Evolutionary conservation across 2,113 vertebrate species (phyloP).

Genomic region (Oryzias woworae): DNA sequence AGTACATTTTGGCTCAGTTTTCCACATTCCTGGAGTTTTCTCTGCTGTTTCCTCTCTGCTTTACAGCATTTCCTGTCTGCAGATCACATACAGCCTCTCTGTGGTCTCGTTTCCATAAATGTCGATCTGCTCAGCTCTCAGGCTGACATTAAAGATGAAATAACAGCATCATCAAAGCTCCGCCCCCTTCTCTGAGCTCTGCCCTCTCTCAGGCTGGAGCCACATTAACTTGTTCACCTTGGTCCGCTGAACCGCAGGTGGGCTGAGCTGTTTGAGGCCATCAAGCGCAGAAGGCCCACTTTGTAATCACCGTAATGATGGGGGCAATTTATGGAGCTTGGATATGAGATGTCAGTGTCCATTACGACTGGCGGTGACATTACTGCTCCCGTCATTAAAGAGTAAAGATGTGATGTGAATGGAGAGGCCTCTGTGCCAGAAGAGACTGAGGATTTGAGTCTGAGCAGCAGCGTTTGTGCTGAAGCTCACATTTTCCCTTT

Average conservation of each 20-base stretch:
- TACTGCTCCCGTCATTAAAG: background rate
- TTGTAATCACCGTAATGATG: background rate
- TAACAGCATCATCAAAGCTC: background rate
- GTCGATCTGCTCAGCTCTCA: background rate
- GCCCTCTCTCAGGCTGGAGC: conserved; percentile 11
- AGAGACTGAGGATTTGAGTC: background rate
- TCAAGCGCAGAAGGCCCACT: conserved; percentile 19
- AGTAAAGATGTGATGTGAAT: background rate
- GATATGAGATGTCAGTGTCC: background rate
- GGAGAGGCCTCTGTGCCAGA: background rate
- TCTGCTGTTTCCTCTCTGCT: background rate
- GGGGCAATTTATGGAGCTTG: conserved; percentile 16
- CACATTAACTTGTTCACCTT: background rate
- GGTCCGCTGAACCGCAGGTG: conserved; percentile 22
- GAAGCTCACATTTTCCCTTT: too few species aligned
- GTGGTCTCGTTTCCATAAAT: background rate
- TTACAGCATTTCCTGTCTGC: background rate
- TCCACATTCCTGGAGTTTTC: too few species aligned
- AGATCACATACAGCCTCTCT: background rate
- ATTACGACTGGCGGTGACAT: background rate
- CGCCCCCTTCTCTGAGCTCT: conserved; percentile 5
- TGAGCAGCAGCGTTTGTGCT: background rate
- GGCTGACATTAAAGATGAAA: conserved; percentile 12
- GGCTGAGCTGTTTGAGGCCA: conserved; percentile 28
- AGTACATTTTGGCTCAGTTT: too few species aligned